phyloP scores from a whole-genome alignment of 1,140 invertebrate species.

The Teleogryllus occipitalis region DNA sequence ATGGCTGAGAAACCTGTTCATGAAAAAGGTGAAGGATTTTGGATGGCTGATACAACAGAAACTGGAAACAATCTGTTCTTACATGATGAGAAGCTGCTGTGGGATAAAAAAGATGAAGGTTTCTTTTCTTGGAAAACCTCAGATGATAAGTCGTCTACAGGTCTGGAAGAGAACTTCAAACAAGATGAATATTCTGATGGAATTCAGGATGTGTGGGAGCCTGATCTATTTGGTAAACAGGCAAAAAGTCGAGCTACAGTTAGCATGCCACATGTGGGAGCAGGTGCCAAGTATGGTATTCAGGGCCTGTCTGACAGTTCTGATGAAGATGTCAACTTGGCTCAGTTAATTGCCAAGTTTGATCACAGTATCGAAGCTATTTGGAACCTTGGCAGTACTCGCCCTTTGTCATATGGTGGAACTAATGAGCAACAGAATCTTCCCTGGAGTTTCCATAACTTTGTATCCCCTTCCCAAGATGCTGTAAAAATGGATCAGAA shows the following conservation, averaged over 20 bases:
- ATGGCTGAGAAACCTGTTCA: neutral
- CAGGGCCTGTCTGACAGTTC: neutral
- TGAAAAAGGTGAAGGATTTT: neutral
- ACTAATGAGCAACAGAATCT: conserved; percentile 38
- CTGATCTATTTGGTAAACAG: neutral
- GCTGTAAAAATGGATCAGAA: conserved; percentile 29
- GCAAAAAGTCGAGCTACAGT: neutral
- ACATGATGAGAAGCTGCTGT: neutral
- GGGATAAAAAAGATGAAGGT: conserved; percentile 12
- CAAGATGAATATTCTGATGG: neutral
- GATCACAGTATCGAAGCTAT: conserved; percentile 54
- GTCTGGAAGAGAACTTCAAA: conserved; percentile 2
- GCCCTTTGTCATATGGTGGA: conserved; percentile 25
- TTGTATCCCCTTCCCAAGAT: conserved; percentile 43
- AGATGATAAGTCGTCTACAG: neutral
- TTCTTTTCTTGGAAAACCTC: conserved; percentile 17
- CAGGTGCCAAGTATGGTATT: neutral
- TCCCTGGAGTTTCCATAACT: conserved; percentile 48
- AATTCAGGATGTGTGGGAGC: neutral
- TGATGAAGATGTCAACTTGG: conserved; percentile 32
- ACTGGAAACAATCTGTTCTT: conserved; percentile 19
- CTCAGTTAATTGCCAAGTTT: conserved; percentile 56
- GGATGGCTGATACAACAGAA: neutral
- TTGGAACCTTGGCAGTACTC: conserved; percentile 39
- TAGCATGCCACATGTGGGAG: neutral